These are phyloP conservation scores for Diaperis boleti DNA, from an alignment of 2,888 invertebrate genomes.

Conservation along the genomic window DNA sequence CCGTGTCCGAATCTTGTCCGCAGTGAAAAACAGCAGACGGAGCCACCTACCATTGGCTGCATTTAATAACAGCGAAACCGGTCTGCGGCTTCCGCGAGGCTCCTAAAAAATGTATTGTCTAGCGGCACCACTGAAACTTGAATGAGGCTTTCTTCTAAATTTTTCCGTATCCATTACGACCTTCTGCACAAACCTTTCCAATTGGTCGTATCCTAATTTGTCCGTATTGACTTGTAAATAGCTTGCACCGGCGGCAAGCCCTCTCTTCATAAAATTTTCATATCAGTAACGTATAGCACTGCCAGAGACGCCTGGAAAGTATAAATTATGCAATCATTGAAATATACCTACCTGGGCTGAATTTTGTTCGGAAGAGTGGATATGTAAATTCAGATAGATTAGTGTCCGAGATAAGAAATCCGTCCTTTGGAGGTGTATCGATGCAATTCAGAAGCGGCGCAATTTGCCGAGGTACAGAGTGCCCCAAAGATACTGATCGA, in stretches of 20 bases:
- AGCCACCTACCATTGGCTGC: too few species aligned
- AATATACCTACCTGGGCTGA: conserved; percentile 38
- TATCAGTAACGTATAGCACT: conserved; percentile 46
- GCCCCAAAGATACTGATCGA: neutral
- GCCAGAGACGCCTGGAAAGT: conserved; percentile 43
- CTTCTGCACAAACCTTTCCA: neutral
- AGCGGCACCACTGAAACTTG: too few species aligned
- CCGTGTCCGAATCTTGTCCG: too few species aligned
- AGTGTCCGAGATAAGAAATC: conserved; percentile 26
- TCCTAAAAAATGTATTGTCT: too few species aligned
- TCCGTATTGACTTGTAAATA: conserved; percentile 31
- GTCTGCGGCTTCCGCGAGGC: too few species aligned
- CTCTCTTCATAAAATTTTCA: conserved; percentile 48
- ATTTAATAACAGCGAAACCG: too few species aligned
- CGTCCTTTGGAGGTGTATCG: neutral
- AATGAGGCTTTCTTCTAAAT: too few species aligned
- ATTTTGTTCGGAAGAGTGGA: conserved; percentile 9
- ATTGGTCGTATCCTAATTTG: neutral
- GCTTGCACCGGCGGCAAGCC: conserved; percentile 34
- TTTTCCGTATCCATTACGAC: too few species aligned
- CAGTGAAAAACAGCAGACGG: too few species aligned
- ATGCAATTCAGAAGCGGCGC: neutral
- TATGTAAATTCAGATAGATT: conserved; percentile 35
- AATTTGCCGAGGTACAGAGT: neutral
- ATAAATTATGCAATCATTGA: conserved; percentile 51